phyloP scores from a whole-genome alignment of 2,888 invertebrate species.

The Monopis laevigella region DNA sequence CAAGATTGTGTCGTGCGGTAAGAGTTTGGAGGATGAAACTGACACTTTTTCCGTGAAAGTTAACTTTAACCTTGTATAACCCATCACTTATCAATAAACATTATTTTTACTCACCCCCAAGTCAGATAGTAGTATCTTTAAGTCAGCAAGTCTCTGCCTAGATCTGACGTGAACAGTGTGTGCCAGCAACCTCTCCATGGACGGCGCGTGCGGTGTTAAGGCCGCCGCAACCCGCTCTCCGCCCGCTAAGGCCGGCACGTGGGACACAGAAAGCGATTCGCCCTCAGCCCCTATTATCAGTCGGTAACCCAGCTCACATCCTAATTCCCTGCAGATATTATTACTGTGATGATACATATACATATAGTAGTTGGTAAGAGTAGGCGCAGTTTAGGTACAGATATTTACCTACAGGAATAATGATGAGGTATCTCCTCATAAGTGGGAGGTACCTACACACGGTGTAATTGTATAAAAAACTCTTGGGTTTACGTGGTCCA shows the following conservation, averaged over 20 bases:
- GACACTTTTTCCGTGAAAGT: too few species aligned
- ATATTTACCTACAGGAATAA: too few species aligned
- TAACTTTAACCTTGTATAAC: too few species aligned
- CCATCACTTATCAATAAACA: not conserved
- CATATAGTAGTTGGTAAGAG: too few species aligned
- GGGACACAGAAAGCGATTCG: slow-evolving; percentile 61
- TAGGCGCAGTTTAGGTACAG: too few species aligned
- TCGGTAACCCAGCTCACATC: slow-evolving; percentile 88
- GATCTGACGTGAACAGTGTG: slow-evolving; percentile 96
- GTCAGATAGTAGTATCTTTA: slow-evolving; percentile 79
- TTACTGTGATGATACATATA: too few species aligned
- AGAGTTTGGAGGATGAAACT: too few species aligned
- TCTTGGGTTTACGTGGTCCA: too few species aligned
- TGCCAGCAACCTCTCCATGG: slow-evolving; percentile 93
- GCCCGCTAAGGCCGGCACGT: slow-evolving; percentile 68
- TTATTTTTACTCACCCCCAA: slow-evolving; percentile 54
- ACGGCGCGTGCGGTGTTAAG: slow-evolving; percentile 89
- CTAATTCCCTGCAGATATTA: slow-evolving; percentile 69
- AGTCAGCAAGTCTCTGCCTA: slow-evolving; percentile 81
- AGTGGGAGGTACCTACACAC: too few species aligned
- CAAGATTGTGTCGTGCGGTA: too few species aligned
- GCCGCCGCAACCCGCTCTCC: slow-evolving; percentile 71
- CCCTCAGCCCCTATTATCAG: slow-evolving; percentile 88
- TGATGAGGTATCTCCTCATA: too few species aligned
- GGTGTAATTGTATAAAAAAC: too few species aligned